A percentile compares a stretch with the other conserved stretches of the same genome.
phyloP scores from a whole-genome alignment of 2,797 vertebrate genomes.

The Hyperoplus lanceolatus region DNA sequence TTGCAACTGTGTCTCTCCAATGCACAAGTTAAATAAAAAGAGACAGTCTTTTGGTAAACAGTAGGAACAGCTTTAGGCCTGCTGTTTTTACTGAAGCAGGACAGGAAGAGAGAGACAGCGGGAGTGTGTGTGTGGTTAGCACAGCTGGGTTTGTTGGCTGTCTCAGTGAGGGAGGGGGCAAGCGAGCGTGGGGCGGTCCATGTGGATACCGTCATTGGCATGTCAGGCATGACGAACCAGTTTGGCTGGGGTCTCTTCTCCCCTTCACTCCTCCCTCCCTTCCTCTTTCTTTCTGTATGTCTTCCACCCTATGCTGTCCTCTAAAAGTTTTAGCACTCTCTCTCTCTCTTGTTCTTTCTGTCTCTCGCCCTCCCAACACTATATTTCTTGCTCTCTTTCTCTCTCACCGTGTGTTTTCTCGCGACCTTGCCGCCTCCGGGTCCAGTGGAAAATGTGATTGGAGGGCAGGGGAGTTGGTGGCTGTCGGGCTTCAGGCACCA shows the following conservation, averaged over 20 bases:
- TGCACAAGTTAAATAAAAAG: background rate
- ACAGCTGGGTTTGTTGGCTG: slow-evolving; percentile 45
- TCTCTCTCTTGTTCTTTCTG: slow-evolving; percentile 43
- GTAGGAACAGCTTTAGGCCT: slow-evolving; percentile 19
- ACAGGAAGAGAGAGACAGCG: background rate
- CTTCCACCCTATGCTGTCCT: slow-evolving; percentile 46
- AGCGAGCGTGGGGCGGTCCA: slow-evolving; percentile 59
- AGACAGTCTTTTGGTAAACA: background rate
- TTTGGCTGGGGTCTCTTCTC: slow-evolving; percentile 70
- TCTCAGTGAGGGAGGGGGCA: slow-evolving; percentile 23
- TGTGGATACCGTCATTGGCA: slow-evolving; percentile 78
- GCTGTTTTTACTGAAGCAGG: slow-evolving; percentile 34
- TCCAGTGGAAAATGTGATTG: slow-evolving; percentile 81
- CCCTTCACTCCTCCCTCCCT: slow-evolving; percentile 44
- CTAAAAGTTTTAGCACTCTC: slow-evolving; percentile 64
- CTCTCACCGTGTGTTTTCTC: slow-evolving; percentile 36
- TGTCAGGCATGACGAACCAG: slow-evolving; percentile 73
- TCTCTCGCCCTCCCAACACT: slow-evolving; percentile 29
- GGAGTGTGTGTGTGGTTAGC: background rate
- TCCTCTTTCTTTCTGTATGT: slow-evolving; percentile 44
- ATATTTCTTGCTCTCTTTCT: slow-evolving; percentile 11
- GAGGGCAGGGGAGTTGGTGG: slow-evolving; percentile 62
- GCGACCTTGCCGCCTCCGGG: slow-evolving; percentile 62
- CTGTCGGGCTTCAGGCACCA: slow-evolving; percentile 77
- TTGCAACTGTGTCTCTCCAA: background rate